Evolutionary conservation across 2,113 vertebrate species (phyloP).

Genomic region (Chloropsis cyanopogon): DNA sequence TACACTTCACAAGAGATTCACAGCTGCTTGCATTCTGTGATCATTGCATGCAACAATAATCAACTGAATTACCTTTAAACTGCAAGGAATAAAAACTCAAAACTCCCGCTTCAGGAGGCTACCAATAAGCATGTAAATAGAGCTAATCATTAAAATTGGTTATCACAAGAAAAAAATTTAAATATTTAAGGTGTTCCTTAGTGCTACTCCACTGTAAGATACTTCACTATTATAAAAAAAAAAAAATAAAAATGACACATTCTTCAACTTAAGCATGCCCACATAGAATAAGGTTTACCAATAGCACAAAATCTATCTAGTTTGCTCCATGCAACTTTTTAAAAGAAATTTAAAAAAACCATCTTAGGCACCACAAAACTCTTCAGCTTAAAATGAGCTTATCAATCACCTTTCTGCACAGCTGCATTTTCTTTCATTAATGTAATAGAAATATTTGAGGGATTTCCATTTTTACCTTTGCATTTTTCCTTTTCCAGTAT

Average conservation of each 20-base stretch:
- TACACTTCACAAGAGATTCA: not conserved
- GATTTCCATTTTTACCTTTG: slow-evolving; percentile 68
- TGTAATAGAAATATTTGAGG: slow-evolving; percentile 9
- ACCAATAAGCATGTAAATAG: not conserved
- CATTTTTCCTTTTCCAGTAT: slow-evolving; percentile 63
- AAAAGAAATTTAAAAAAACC: not conserved
- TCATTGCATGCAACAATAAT: not conserved
- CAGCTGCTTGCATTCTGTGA: not conserved
- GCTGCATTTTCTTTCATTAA: not conserved
- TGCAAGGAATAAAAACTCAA: not conserved
- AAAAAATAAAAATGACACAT: not conserved
- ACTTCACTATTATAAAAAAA: not conserved
- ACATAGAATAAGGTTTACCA: not conserved
- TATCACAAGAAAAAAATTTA: not conserved
- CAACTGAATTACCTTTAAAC: not conserved
- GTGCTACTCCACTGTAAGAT: fast-evolving
- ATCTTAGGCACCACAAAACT: not conserved
- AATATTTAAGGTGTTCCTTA: not conserved
- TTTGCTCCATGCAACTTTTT: not conserved
- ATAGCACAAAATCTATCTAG: not conserved
- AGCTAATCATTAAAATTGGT: not conserved
- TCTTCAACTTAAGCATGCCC: not conserved
- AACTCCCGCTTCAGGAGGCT: not conserved
- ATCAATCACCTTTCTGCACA: not conserved
- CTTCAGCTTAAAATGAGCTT: not conserved